Evolutionary conservation across 2,888 invertebrate genomes (phyloP), one percentile per base, ranked within the genome.

Genomic region (Drosophila paramelanica): DNA sequence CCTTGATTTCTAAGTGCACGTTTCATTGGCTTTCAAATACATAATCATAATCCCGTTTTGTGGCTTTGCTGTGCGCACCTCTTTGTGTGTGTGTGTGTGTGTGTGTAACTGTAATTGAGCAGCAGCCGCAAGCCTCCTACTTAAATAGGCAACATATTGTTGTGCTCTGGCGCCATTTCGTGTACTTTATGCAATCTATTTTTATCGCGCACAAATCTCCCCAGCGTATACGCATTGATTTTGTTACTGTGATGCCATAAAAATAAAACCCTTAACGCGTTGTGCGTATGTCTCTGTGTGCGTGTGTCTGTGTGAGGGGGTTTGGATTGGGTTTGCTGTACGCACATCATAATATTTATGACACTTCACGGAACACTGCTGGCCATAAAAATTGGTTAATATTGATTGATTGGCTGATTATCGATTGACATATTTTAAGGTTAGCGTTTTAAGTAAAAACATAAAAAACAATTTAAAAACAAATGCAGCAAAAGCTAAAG

Each of bases 101-200:
- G 41, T 61, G 17, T 17, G 31, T 62, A 62, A 64, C 68, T 76
- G 73, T 76, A 83, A 83, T 80, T 81, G 84, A 78, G 68, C 72
- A 75, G 46, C 74, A 60, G 69, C 70, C 74, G 31, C 74, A 60
- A 62, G 59, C 43, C 59, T 52, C 52, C 49, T 61, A 46, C 33
- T 50, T 53, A 70, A 83, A 61, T 67, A 61, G 74, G 65, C 81
- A 81, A 71, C 87, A 81, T 80, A 81, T 77, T 87, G 83, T 73
- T 61, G 57, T 42, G 60, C 31, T 33, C 41, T 61, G 65, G 45
- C 56, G 23, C 62, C 46, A 66, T 56, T 76, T 66, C 33, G 17
- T 64, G 51, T 72, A 67, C 58, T 61, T 47, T 27, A 52, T 61
- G 53, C 55, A 59, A 49, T 61, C 74, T 77, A 79, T 77, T 77